Conservation (phyloP, 2,888 invertebrate species). For the Sinopyrophorus schimmeli region DNA sequence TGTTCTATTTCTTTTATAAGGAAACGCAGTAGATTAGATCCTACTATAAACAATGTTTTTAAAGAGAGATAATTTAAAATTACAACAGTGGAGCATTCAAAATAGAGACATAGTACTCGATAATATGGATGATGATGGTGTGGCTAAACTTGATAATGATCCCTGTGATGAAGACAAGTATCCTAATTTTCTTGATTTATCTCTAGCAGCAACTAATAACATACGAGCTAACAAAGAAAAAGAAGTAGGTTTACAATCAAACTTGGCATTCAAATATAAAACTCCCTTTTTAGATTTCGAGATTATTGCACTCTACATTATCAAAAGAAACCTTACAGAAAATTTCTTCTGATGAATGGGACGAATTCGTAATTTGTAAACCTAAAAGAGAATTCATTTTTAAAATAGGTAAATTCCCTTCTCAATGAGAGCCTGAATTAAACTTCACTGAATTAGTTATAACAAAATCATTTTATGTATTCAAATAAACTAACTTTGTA, state of each 20-base stretch:
- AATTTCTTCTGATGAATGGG: conserved; percentile 45
- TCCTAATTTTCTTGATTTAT: conserved; percentile 41
- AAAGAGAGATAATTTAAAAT: conserved; percentile 13
- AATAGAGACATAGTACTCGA: conserved; percentile 54
- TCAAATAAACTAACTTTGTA: too few relatives aligned
- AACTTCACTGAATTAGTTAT: too few relatives aligned
- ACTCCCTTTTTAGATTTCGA: too few relatives aligned
- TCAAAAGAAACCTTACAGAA: conserved; percentile 47
- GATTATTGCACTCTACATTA: conserved; percentile 47
- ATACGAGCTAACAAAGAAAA: conserved; percentile 24
- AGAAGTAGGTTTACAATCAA: conserved; percentile 3
- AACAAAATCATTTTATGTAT: too few relatives aligned
- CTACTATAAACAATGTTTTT: conserved; percentile 18
- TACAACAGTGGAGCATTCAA: conserved; percentile 47
- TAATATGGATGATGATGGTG: conserved; percentile 63
- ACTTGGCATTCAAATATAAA: not conserved
- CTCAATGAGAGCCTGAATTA: too few relatives aligned
- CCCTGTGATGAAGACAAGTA: conserved; percentile 35
- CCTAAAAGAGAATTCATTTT: conserved; percentile 36
- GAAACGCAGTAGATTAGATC: conserved; percentile 50
- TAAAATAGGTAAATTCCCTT: conserved; percentile 45
- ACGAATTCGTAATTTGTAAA: conserved; percentile 39
- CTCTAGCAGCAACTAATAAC: conserved; percentile 33
- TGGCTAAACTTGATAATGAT: conserved; percentile 59
- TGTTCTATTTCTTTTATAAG: conserved; percentile 36